Evolutionary conservation across 2,113 vertebrate species (phyloP), one percentile per base, ranked within the genome.

Genomic region (Seriola aureovittata): DNA sequence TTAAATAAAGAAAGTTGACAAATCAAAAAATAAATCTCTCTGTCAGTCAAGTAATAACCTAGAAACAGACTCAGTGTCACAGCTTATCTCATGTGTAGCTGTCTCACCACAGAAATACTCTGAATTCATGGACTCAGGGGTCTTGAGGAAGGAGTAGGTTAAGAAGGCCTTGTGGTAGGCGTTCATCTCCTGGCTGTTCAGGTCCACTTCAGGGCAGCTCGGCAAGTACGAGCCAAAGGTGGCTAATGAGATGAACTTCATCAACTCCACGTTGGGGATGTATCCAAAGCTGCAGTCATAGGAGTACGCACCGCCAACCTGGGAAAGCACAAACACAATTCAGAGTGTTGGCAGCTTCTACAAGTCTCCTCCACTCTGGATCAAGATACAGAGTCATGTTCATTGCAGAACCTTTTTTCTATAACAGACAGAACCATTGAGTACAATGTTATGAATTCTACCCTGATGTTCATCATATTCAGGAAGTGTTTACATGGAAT

Each of bases 211-310:
- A 2, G 97, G 97, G 80, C 97, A 99, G 0, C 94, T 97, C 46
- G 97, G 96, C 83, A 99, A 93, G 90, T 99, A 99, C 12, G 97
- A 97, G 64, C 98, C 98, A 76, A 99, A 98, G 1, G 98, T 99
- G 29, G 98, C 98, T 93, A 99, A 96, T 1, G 98, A 98, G 0
- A 99, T 98, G 92, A 99, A 99, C 94, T 99, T 98, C 98, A 99
- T 99, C 91, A 99, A 90, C 90, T 99, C 98, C 78, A 99, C 97
- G 0, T 99, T 99, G 67, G 98, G 97, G 84, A 99, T 97, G 0
- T 99, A 98, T 50, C 98, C 98, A 83, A 99, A 99, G 93, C 97
- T 99, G 93, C 98, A 99, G 85, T 99, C 97, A 0, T 99, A 99
- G 0, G 98, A 98, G 92, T 99, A 99, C 1, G 98, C 96, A 12